These are phyloP conservation scores for Nasonia giraulti DNA, from an alignment of 1,140 invertebrate genomes.

Conservation along the genomic window DNA sequence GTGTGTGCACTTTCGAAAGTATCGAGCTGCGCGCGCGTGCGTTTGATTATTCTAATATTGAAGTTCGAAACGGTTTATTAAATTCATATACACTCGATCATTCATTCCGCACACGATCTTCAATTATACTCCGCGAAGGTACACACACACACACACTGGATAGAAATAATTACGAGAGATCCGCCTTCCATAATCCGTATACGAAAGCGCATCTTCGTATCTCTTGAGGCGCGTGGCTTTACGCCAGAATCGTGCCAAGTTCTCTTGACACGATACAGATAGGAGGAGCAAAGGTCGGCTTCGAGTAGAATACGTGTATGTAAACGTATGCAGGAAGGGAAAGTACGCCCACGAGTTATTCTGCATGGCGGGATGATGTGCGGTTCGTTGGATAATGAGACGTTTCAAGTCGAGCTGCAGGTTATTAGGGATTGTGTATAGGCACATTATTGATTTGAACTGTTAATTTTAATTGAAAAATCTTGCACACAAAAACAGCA, in stretches of 20 bases:
- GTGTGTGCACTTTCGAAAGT: background rate
- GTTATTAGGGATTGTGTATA: too few relatives aligned
- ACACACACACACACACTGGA: background rate
- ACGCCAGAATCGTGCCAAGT: background rate
- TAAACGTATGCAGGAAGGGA: background rate
- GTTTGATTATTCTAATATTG: background rate
- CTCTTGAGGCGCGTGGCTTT: background rate
- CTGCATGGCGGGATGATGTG: too few relatives aligned
- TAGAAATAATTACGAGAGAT: background rate
- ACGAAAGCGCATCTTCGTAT: background rate
- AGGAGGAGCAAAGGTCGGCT: background rate
- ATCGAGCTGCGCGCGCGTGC: background rate
- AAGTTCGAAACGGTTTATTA: background rate
- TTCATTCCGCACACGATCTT: background rate
- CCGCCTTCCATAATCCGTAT: background rate
- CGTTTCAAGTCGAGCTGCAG: background rate
- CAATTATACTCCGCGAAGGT: background rate
- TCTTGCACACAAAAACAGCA: background rate
- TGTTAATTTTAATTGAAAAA: too few relatives aligned
- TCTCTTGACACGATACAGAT: background rate
- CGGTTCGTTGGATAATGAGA: conserved; percentile 4
- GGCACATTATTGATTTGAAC: too few relatives aligned
- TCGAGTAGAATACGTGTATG: background rate
- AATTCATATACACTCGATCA: background rate
- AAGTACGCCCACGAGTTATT: background rate